Percentiles rank a stretch among this genome's conserved stretches.
These are phyloP conservation scores for Ceratitis capitata DNA, from an alignment of 1,140 invertebrate genomes.

Conservation along the genomic window DNA sequence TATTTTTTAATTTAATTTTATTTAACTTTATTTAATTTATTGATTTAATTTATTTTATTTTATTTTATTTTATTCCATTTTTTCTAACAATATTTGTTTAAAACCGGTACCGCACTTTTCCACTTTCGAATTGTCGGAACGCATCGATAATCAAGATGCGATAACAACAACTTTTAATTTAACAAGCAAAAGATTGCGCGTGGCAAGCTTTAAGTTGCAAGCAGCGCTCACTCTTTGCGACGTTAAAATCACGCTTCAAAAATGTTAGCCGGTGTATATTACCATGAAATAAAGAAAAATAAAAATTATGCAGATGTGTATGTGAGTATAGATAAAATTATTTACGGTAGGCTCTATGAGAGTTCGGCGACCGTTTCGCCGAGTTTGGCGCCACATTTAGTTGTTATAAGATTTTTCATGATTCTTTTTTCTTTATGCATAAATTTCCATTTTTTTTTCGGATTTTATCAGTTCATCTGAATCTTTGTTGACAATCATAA, in stretches of 20 bases:
- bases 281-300: neutral
- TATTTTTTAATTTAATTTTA: neutral
- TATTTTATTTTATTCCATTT: neutral
- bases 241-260: conserved; percentile 6
- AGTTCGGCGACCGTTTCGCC: neutral
- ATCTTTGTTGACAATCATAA: neutral
- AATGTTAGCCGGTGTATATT: neutral
- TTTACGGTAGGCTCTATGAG: neutral
- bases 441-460: neutral
- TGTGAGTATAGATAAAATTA: neutral
- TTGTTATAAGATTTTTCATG: neutral
- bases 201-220: neutral
- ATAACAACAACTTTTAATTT: conserved; percentile 14
- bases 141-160: neutral
- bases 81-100: neutral
- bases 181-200: too few relatives aligned
- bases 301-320: neutral
- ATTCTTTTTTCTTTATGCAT: neutral
- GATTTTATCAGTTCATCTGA: conserved; percentile 18
- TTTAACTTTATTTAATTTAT: neutral
- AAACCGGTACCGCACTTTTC: neutral
- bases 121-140: neutral
- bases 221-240: neutral
- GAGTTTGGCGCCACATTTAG: neutral
- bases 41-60: neutral